Evolutionary conservation across 2,797 vertebrate species (phyloP).

Genomic region (Chaenodraco wilsoni): DNA sequence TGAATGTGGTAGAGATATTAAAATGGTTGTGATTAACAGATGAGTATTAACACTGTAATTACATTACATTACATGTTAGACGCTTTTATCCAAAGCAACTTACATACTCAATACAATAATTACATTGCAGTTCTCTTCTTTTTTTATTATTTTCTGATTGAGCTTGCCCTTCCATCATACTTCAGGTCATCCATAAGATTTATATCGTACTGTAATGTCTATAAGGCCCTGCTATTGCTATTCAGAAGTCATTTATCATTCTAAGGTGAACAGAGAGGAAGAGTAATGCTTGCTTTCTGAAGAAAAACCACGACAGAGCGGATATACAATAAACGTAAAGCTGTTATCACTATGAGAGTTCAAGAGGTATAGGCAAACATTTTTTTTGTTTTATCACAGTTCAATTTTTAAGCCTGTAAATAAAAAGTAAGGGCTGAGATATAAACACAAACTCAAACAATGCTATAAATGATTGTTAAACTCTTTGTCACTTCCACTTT

Average conservation of each 20-base stretch:
- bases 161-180: conserved; percentile 10
- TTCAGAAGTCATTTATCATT: conserved; percentile 21
- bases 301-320: neutral
- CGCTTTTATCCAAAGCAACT: no score
- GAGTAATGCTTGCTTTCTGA: conserved; percentile 10
- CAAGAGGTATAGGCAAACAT: neutral
- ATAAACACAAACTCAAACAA: neutral
- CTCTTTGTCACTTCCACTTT: neutral
- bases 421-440: neutral
- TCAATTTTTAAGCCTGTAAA: neutral
- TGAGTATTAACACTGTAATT: conserved; percentile 3
- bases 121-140: neutral
- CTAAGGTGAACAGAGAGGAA: conserved; percentile 4
- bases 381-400: neutral
- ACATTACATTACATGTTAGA: neutral
- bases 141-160: neutral
- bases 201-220: conserved; percentile 16
- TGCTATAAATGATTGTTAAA: neutral
- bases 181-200: conserved; percentile 9
- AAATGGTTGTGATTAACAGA: conserved; percentile 4
- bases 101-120: neutral
- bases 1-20: neutral
- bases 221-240: neutral
- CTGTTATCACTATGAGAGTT: conserved; percentile 1
- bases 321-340: neutral